Conservation (phyloP, 1,140 invertebrate species). For the Lordiphosa stackelbergi region DNA sequence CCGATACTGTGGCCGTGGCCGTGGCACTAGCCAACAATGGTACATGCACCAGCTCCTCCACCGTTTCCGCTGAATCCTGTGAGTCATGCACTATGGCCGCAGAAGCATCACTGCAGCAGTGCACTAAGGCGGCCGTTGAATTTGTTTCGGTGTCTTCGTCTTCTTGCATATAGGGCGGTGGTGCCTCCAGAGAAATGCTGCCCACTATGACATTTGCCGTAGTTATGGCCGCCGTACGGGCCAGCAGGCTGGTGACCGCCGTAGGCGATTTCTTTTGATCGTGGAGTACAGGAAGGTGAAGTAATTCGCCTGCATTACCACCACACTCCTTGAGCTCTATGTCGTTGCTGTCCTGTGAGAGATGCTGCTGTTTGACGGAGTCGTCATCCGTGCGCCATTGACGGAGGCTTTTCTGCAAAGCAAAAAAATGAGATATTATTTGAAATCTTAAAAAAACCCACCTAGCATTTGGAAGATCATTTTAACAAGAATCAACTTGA, state of each 20-base stretch:
- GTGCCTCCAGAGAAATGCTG: conserved; percentile 72
- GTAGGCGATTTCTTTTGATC: conserved; percentile 52
- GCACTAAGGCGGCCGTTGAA: conserved; percentile 50
- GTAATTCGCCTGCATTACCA: conserved; percentile 44
- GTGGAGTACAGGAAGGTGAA: conserved; percentile 50
- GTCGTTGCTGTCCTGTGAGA: conserved; percentile 45
- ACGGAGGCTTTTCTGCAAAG: conserved; percentile 65
- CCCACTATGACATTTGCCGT: conserved; percentile 70
- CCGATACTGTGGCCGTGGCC: conserved; percentile 45
- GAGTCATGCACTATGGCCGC: conserved; percentile 55
- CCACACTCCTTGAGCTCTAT: conserved; percentile 69
- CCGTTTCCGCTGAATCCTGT: conserved; percentile 69
- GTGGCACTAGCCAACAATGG: conserved; percentile 47
- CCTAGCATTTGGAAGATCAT: too few species aligned
- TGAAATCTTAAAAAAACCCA: too few species aligned
- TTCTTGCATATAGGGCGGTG: conserved; percentile 69
- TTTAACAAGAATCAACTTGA: too few species aligned
- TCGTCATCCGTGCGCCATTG: conserved; percentile 74
- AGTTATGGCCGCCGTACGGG: conserved; percentile 59
- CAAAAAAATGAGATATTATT: too few species aligned
- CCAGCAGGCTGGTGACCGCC: conserved; percentile 55
- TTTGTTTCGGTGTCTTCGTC: conserved; percentile 49
- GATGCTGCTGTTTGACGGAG: conserved; percentile 50
- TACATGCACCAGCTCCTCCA: conserved; percentile 66
- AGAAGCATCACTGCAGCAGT: conserved; percentile 32